phyloP scores from a whole-genome alignment of 2,888 invertebrate genomes.

The Tinea semifulvella region DNA sequence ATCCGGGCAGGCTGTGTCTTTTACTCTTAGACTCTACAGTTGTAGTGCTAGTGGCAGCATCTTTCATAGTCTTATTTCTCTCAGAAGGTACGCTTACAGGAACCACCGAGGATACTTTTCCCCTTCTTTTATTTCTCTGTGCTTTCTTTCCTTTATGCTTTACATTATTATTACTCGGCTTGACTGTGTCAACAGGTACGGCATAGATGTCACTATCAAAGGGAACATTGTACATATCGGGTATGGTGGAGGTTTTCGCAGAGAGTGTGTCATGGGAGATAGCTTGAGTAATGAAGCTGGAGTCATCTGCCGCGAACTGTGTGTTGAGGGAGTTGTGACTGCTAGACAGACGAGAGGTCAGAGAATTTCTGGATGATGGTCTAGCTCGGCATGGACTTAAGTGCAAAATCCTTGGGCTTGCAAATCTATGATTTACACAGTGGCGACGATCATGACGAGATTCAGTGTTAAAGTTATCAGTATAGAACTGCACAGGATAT shows the following conservation, averaged over 20 bases:
- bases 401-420: constrained; percentile 61
- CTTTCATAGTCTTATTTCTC: constrained; percentile 5
- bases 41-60: not conserved
- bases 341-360: constrained; percentile 82
- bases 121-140: constrained; percentile 44
- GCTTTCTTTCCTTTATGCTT: constrained; percentile 48
- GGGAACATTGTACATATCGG: constrained; percentile 88
- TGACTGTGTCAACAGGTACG: constrained; percentile 83
- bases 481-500: constrained; percentile 46
- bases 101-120: constrained; percentile 18
- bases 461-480: constrained; percentile 46
- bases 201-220: constrained; percentile 90
- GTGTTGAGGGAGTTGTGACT: constrained; percentile 85
- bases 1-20: constrained; percentile 68
- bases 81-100: constrained; percentile 2
- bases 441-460: constrained; percentile 47
- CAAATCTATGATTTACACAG: constrained; percentile 39
- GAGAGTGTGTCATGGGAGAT: constrained; percentile 85
- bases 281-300: constrained; percentile 87
- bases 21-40: constrained; percentile 1
- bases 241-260: constrained; percentile 75
- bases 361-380: constrained; percentile 79
- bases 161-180: constrained; percentile 48
- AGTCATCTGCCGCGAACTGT: constrained; percentile 82
- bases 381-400: constrained; percentile 71